A percentile compares a stretch with the other conserved stretches of the same genome.
phyloP scores from a whole-genome alignment of 2,888 invertebrate genomes.

The Anarsia innoxiella region DNA sequence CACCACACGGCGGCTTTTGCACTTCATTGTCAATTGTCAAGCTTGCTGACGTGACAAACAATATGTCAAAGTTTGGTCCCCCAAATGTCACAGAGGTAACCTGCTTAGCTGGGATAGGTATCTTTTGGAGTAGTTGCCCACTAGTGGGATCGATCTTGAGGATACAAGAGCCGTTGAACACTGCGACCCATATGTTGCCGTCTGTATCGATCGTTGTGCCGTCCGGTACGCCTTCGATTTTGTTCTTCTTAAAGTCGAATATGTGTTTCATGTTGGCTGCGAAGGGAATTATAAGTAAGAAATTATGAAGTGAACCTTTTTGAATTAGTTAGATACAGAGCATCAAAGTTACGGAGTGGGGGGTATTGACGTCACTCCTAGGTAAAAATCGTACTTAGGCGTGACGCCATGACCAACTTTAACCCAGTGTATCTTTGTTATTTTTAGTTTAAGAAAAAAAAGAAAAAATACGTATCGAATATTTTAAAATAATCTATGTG shows the following conservation, averaged over 20 bases:
- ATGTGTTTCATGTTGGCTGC: conserved; percentile 76
- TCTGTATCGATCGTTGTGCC: conserved; percentile 85
- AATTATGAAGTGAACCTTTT: too few relatives aligned
- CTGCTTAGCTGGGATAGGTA: conserved; percentile 75
- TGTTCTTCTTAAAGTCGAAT: conserved; percentile 72
- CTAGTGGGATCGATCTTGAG: conserved; percentile 70
- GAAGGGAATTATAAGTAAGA: too few relatives aligned
- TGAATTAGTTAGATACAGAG: too few relatives aligned
- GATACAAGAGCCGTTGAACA: conserved; percentile 77
- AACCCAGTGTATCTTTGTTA: too few relatives aligned
- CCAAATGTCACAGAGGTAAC: conserved; percentile 85
- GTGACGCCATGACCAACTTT: too few relatives aligned
- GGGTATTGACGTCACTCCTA: too few relatives aligned
- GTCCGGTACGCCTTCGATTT: conserved; percentile 72
- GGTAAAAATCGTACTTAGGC: too few relatives aligned
- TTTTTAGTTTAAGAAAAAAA: too few relatives aligned
- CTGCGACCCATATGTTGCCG: conserved; percentile 85
- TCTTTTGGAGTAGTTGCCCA: conserved; percentile 71
- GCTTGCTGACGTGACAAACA: conserved; percentile 79
- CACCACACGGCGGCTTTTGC: conserved; percentile 70
- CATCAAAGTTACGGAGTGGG: too few relatives aligned
- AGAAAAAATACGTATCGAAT: too few relatives aligned
- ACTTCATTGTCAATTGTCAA: conserved; percentile 43
- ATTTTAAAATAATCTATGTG: too few relatives aligned
- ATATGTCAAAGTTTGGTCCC: conserved; percentile 78